These are phyloP conservation scores for Thaumetopoea pityocampa DNA, from an alignment of 1,140 invertebrate species.

Conservation along the genomic window DNA sequence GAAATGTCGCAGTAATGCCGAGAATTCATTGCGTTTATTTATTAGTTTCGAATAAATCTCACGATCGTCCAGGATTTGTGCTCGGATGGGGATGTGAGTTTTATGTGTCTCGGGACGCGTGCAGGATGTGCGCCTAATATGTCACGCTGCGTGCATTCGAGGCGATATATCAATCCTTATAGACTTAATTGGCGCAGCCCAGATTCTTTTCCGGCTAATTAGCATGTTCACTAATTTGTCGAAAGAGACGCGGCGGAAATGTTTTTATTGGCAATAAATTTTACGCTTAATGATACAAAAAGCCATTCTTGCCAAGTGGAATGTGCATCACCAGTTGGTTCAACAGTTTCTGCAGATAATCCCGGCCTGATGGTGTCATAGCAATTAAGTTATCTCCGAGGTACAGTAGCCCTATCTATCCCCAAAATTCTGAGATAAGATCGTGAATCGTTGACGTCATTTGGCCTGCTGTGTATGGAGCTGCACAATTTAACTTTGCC, in stretches of 20 bases:
- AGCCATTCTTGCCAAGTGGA: slow-evolving; percentile 2
- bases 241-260: slow-evolving; percentile 22
- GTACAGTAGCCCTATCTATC: slow-evolving; percentile 41
- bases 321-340: slow-evolving; percentile 16
- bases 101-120: slow-evolving; percentile 47
- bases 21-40: slow-evolving; percentile 61
- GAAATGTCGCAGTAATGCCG: slow-evolving; percentile 35
- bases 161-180: slow-evolving; percentile 53
- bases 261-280: slow-evolving; percentile 4
- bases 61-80: slow-evolving; percentile 44
- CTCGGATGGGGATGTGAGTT: slow-evolving; percentile 39
- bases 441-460: slow-evolving; percentile 65
- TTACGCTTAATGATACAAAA: no score
- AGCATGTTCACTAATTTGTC: slow-evolving; percentile 32
- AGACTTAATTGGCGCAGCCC: slow-evolving; percentile 44
- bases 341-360: slow-evolving; percentile 32
- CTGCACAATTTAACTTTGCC: slow-evolving; percentile 58
- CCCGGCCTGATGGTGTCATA: slow-evolving; percentile 33
- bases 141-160: slow-evolving; percentile 30
- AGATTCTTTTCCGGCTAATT: slow-evolving; percentile 40
- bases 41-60: slow-evolving; percentile 55
- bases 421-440: slow-evolving; percentile 62
- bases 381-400: slow-evolving; percentile 61
- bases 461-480: slow-evolving; percentile 52
- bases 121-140: slow-evolving; percentile 43